A percentile compares a stretch with the other conserved stretches of the same genome.
phyloP scores from a whole-genome alignment of 2,113 vertebrate genomes.

The Bubalus kerabau region DNA sequence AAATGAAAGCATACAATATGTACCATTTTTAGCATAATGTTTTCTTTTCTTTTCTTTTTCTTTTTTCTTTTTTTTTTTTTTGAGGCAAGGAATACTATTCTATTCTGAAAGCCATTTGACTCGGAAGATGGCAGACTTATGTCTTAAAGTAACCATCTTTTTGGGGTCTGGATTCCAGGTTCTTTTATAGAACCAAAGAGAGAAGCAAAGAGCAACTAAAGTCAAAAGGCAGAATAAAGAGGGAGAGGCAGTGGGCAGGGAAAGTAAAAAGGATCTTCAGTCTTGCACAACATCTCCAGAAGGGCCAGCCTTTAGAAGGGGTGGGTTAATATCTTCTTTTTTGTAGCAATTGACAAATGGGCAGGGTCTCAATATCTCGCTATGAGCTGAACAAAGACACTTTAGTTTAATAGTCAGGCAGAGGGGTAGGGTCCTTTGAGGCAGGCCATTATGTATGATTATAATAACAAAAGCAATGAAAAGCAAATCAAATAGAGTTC shows the following conservation, averaged over 20 bases:
- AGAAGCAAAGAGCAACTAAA: background rate
- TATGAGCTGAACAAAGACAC: background rate
- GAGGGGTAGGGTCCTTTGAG: background rate
- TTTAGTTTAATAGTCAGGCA: background rate
- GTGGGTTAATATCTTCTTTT: background rate
- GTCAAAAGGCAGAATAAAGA: background rate
- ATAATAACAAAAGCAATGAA: background rate
- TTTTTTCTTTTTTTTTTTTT: background rate
- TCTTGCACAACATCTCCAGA: background rate
- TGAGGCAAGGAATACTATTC: background rate
- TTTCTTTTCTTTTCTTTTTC: background rate
- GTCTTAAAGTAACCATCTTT: background rate
- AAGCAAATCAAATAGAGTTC: background rate
- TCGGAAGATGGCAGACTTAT: background rate
- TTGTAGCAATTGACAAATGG: background rate
- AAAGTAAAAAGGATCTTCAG: background rate
- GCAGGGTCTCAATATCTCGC: background rate
- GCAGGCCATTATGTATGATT: background rate
- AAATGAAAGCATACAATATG: background rate
- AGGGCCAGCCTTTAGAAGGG: background rate
- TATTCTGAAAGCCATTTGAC: background rate
- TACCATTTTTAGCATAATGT: background rate
- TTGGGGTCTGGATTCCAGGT: background rate
- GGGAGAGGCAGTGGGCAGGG: background rate
- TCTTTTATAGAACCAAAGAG: background rate